Conservation (phyloP, 2,113 vertebrate species). For the Oncorhynchus gorbuscha region DNA sequence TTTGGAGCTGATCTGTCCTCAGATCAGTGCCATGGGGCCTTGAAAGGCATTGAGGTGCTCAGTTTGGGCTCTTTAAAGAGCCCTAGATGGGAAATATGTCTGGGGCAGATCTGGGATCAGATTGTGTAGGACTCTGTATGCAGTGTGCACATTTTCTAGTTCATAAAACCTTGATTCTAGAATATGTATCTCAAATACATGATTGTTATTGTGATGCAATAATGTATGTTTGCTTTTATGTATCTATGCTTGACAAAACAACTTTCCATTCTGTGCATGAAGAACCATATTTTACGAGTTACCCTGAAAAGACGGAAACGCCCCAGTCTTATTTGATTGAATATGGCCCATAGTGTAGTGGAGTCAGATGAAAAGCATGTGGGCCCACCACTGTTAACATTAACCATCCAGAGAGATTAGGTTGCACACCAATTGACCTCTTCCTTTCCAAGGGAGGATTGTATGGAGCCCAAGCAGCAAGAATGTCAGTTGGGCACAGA, state of each 20-base stretch:
- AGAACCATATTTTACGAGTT: background rate
- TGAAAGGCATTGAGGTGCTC: background rate
- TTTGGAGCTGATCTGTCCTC: conserved; percentile 1
- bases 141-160: background rate
- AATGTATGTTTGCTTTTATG: no score
- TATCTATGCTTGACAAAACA: background rate
- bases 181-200: no score
- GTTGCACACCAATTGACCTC: conserved; percentile 22
- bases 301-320: background rate
- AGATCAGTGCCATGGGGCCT: background rate
- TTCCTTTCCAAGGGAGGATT: background rate
- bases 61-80: background rate
- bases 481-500: conserved; percentile 4
- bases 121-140: background rate
- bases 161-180: no score
- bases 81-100: background rate
- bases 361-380: conserved; percentile 39
- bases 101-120: background rate
- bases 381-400: conserved; percentile 37
- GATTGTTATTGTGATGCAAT: no score
- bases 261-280: background rate
- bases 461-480: background rate
- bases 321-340: background rate
- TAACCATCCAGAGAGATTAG: conserved; percentile 21
- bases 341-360: conserved; percentile 14